These are phyloP conservation scores for Mamestra brassicae DNA, from an alignment of 2,888 invertebrate genomes.

Conservation along the genomic window DNA sequence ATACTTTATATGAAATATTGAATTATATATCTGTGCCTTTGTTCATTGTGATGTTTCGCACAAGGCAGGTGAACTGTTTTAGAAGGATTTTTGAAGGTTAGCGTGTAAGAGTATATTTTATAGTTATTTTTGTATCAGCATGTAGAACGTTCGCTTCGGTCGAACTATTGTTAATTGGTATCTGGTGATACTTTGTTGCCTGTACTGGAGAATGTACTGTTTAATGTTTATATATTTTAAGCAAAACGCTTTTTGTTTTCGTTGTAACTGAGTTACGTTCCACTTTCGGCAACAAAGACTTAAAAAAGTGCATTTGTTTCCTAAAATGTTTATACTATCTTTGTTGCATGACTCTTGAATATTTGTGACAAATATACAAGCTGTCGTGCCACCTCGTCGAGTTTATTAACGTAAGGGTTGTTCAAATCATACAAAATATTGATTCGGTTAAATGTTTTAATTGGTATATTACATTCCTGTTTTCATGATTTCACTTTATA, in stretches of 20 bases:
- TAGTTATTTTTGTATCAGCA: conserved; percentile 54
- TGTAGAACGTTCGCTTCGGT: neutral
- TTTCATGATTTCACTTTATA: conserved; percentile 73
- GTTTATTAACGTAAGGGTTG: conserved; percentile 63
- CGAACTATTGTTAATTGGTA: conserved; percentile 39
- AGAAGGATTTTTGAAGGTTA: conserved; percentile 73
- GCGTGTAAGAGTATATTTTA: conserved; percentile 66
- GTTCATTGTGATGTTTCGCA: conserved; percentile 56
- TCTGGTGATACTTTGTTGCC: conserved; percentile 33
- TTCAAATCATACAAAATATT: conserved; percentile 74
- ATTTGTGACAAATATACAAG: conserved; percentile 14
- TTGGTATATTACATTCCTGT: conserved; percentile 87
- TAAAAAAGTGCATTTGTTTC: conserved; percentile 33
- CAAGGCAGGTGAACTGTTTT: conserved; percentile 73
- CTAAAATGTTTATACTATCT: conserved; percentile 2
- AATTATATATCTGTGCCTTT: conserved; percentile 74
- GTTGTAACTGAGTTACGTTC: neutral
- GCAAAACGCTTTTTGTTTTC: conserved; percentile 22
- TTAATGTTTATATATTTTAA: conserved; percentile 20
- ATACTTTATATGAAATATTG: conserved; percentile 67
- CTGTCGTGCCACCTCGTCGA: neutral
- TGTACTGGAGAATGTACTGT: conserved; percentile 14
- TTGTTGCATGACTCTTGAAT: conserved; percentile 14
- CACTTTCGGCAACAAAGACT: conserved; percentile 18
- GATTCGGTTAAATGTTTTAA: conserved; percentile 82